These are phyloP conservation scores for Falco novaeseelandiae DNA, from an alignment of 2,797 vertebrate genomes.

Conservation along the genomic window DNA sequence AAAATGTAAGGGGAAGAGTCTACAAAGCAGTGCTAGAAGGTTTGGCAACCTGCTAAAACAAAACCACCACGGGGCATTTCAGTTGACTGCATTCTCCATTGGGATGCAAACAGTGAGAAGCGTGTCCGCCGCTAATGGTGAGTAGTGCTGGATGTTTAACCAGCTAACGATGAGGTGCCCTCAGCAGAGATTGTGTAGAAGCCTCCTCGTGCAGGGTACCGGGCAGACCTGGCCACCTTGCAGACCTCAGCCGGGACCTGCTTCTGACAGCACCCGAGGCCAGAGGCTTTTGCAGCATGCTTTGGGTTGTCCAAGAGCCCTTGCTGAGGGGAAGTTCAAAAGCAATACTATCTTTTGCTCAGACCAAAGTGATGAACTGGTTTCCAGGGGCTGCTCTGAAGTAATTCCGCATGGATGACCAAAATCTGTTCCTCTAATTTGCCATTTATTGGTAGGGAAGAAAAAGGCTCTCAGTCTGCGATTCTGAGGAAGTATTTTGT, in stretches of 20 bases:
- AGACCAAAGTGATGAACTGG: background rate
- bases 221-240: background rate
- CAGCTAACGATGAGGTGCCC: background rate
- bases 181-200: background rate
- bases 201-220: rapidly evolving
- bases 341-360: background rate
- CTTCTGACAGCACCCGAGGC: background rate
- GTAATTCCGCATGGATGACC: background rate
- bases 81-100: background rate
- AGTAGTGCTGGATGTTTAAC: background rate
- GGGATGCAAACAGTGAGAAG: background rate
- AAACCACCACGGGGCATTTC: background rate
- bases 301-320: background rate
- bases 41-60: background rate
- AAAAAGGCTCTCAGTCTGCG: background rate
- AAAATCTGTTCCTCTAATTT: background rate
- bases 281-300: background rate
- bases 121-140: background rate
- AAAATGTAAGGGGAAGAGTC: background rate
- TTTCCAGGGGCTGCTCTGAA: background rate
- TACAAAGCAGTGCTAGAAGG: background rate
- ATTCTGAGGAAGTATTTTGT: background rate
- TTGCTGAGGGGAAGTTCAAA: background rate
- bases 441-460: background rate
- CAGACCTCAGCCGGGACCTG: background rate